These are phyloP conservation scores for Zhuqinia jingwanae DNA, from an alignment of 2,888 invertebrate species.

Conservation along the genomic window DNA sequence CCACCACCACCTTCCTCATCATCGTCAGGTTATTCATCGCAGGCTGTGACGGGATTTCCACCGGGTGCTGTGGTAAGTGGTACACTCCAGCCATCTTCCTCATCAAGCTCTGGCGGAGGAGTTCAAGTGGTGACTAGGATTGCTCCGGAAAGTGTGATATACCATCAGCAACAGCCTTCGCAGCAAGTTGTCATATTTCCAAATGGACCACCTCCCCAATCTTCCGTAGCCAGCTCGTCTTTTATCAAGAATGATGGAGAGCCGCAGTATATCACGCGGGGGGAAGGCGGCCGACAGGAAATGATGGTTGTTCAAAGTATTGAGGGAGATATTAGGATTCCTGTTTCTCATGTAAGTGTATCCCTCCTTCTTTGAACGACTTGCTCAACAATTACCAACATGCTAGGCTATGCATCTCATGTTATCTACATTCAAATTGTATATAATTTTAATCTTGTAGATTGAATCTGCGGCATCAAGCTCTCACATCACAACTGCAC, in stretches of 20 bases:
- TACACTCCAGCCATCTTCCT: background rate
- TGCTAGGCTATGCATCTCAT: too few relatives aligned
- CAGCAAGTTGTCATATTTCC: constrained; percentile 71
- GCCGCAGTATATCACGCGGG: constrained; percentile 42
- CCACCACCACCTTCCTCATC: background rate
- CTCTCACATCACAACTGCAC: constrained; percentile 2
- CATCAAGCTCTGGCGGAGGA: constrained; percentile 4
- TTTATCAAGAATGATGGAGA: constrained; percentile 29
- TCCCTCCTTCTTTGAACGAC: too few relatives aligned
- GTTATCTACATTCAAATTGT: too few relatives aligned
- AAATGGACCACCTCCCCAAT: constrained; percentile 35
- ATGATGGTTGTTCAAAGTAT: constrained; percentile 46
- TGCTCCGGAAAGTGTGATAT: constrained; percentile 60
- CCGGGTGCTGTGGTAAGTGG: background rate
- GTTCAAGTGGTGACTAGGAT: constrained; percentile 58
- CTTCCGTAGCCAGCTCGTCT: background rate
- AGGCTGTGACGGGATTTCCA: constrained; percentile 31
- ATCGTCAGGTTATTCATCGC: background rate
- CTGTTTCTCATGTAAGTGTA: constrained; percentile 48
- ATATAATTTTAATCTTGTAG: too few relatives aligned
- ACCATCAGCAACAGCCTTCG: constrained; percentile 50
- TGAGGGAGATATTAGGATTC: constrained; percentile 46
- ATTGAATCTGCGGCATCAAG: constrained; percentile 32
- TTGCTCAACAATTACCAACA: too few relatives aligned
- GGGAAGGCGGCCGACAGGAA: constrained; percentile 37